Evolutionary conservation across 2,113 vertebrate species (phyloP), one percentile per base, ranked within the genome.

Genomic region (Caranx ignobilis): DNA sequence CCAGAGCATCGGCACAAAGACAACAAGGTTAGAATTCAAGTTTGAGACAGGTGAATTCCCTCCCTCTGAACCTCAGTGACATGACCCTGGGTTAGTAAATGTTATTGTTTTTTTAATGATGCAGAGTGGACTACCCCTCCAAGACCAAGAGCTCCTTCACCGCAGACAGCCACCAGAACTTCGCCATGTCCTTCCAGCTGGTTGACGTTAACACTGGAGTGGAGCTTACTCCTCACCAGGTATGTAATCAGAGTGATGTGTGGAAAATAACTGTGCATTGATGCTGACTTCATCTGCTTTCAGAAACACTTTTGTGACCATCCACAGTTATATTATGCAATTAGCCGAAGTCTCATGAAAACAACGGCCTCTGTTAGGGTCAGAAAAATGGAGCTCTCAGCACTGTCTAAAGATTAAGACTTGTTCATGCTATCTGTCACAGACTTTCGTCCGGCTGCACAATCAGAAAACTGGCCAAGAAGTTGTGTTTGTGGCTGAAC

Each of bases 391-490:
- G 5, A 60, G 41, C 41, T 18, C 26, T 41, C 16, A 1, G 1
- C 10, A 0, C 39, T 19, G 3, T 31, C 3, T 4, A 48, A 19
- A 68, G 32, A 7, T 48, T 16, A 50, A 54, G n/a, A 75, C 12
- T 3, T n/a, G 0, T 43, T 52, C 31, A 0, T 18, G 50, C 6
- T 81, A 35, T 61, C 56, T 66, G 4, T 60, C 31, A 0, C 92
- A 99, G 98, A 99, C 98, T 9, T 99, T 99, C 73, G 97, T 99
- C 47, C 95, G 97, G 50, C 95, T 99, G 68, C 97, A 98, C 90
- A 99, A 99, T 85, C 97, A 98, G 75, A 99, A 98, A 91, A 99
- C 97, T 5, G 96, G 97, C 19, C 98, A 99, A 81, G 98, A 99
- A 89, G 98, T 99, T 0, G 97, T 99, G 74, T 99, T 99, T 89